These are phyloP conservation scores for Ylistrum balloti DNA, from an alignment of 1,140 invertebrate species.

Conservation along the genomic window DNA sequence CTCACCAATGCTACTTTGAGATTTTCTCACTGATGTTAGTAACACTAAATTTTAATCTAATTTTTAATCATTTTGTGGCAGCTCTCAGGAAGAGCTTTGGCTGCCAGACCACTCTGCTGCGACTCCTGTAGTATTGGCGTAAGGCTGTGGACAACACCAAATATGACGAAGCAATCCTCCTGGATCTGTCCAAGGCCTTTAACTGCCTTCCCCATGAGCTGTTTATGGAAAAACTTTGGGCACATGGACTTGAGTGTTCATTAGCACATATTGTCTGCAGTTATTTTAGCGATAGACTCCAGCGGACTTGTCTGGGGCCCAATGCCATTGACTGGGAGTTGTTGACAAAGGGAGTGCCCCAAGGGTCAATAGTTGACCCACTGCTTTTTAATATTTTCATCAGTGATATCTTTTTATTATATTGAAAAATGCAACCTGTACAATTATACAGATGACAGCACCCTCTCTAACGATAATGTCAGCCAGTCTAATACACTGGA, in stretches of 20 bases:
- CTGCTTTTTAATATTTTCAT: conserved; percentile 41
- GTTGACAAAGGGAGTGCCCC: conserved; percentile 21
- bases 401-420: conserved; percentile 45
- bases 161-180: conserved; percentile 42
- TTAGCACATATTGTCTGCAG: neutral
- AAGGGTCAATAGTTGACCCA: conserved; percentile 30
- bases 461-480: too few species aligned
- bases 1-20: too few species aligned
- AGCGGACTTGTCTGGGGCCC: conserved; percentile 25
- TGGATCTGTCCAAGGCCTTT: conserved; percentile 49
- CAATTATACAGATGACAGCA: too few species aligned
- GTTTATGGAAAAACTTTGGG: neutral
- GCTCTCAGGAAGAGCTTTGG: conserved; percentile 42
- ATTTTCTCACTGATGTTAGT: too few species aligned
- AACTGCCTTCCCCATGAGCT: conserved; percentile 45
- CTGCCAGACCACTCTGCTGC: conserved; percentile 30
- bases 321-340: neutral
- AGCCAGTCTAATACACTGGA: too few species aligned
- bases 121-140: conserved; percentile 41
- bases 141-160: neutral
- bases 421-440: too few species aligned
- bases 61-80: conserved; percentile 48
- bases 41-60: too few species aligned
- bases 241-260: neutral
- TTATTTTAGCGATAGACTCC: neutral